Evolutionary conservation across 2,888 invertebrate species (phyloP), one percentile per base, ranked within the genome.

Genomic region (Dicyrtomina minuta): DNA sequence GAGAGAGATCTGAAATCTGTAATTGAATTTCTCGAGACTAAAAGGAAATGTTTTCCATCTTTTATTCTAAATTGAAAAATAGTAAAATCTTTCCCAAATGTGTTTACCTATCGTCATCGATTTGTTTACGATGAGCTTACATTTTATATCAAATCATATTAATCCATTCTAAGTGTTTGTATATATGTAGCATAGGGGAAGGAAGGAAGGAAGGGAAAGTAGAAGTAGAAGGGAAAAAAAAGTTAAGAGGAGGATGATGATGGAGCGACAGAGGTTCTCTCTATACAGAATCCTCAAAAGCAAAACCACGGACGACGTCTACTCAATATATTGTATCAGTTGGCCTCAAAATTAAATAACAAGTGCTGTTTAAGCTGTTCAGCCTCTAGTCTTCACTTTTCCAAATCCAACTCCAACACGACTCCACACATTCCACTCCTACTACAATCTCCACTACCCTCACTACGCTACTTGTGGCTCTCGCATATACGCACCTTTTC

Each of bases 1-100:
- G 27, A 20, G 6, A 56, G 41, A 5, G 55, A 55, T 10, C 6
- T 15, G 24, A 22, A 22, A 58, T 58, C 26, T 51, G 64, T 64
- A 64, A 64, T 64, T 64, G 64, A 64, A 64, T 64, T 64, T 64
- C 64, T 64, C 64, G 51, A 51, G 64, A 64, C 64, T 53, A 49
- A 61, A 61, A 61, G 46, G 61, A 61, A 61, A 61, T 49, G 64
- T 53, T 51, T 64, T 62, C 33, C 51, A 64, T 64, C 27, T 51
- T 51, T 64, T 51, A 64, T 61, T 61, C 27, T n/a, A 53, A 64
- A 51, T 64, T 51, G 51, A 51, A 41, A 64, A 64, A 64, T 64
- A 33, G 64, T 64, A 51, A 64, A 64, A 64, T 64, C 64, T 24
- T 41, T 17, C 58, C 41, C 41, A 41, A 58, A 58, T 60, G 46